Evolutionary conservation across 2,797 vertebrate genomes (phyloP), one percentile per base, ranked within the genome.

Genomic region (Oceanodroma leucorhoa): DNA sequence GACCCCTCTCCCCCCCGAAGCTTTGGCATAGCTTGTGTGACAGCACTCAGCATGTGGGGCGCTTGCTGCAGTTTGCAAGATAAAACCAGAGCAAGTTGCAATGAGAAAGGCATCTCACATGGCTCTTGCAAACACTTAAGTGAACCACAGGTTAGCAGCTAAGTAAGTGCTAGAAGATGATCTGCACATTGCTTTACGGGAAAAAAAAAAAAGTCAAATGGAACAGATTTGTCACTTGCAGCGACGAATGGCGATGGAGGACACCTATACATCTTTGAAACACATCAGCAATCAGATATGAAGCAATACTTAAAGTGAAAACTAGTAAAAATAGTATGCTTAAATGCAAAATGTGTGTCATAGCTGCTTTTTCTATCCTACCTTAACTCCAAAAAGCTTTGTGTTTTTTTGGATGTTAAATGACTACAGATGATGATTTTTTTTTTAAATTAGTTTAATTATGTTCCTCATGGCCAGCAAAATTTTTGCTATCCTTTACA

Each of bases 171-270:
- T 61, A 67, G 43, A 75, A 83, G 20, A 75, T 9, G 21, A 94
- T 61, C 32, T 62, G 5, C 41, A 43, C 6, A 14, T 2, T 34
- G 36, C 24, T 83, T 79, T 46, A 65, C 7, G 22, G 36, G 8
- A 21, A 18, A 8, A 2, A 36, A 27, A 18, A 32, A 45, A 16
- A 10, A 11, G 29, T 24, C 23, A 38, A 72, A 79, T 5, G 17
- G 48, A 89, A 62, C 36, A 82, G 15, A 78, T 60, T 51, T 41
- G 27, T 85, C 67, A 80, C 34, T 94, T 1, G 2, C 22, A 89
- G 50, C 3, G 2, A 65, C 5, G 24, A 83, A 77, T 0, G 0
- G 14, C 34, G 40, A 43, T 43, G 3, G 13, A 60, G 8, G 36
- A 83, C 32, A 38, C 14, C 50, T 50, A 32, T 3, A 48, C 13